Evolutionary conservation across 2,797 vertebrate genomes (phyloP).

Genomic region (Avahi laniger): DNA sequence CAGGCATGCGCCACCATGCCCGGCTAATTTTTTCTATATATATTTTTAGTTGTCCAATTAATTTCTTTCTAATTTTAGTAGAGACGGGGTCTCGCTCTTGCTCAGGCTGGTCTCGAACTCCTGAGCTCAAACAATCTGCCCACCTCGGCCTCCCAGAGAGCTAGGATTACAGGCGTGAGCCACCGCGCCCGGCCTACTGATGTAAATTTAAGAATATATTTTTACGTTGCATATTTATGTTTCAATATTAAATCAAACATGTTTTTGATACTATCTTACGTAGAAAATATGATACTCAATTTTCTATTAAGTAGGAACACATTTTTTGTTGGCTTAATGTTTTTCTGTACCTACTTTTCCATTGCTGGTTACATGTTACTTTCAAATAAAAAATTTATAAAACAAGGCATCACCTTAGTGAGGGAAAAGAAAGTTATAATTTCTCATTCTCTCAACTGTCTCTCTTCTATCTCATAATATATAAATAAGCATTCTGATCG

Average conservation of each 20-base stretch:
- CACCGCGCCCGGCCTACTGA: too few species aligned
- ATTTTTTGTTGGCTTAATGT: neutral
- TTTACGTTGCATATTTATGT: neutral
- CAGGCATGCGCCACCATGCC: too few species aligned
- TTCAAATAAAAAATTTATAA: neutral
- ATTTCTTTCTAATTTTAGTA: too few species aligned
- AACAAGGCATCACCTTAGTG: neutral
- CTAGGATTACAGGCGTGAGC: too few species aligned
- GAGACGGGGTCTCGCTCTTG: too few species aligned
- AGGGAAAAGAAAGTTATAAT: neutral
- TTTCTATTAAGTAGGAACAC: neutral
- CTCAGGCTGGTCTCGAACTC: too few species aligned
- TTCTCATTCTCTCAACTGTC: neutral
- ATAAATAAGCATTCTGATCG: neutral
- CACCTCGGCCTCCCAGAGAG: too few species aligned
- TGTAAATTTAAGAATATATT: neutral
- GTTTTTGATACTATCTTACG: neutral
- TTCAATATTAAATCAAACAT: neutral
- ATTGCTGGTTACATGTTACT: neutral
- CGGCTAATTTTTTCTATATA: too few species aligned
- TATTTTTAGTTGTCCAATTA: too few species aligned
- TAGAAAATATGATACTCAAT: neutral
- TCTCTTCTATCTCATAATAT: neutral
- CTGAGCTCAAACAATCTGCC: too few species aligned
- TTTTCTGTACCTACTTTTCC: neutral